Conservation (phyloP, 2,113 vertebrate species). For the Pan troglodytes region DNA sequence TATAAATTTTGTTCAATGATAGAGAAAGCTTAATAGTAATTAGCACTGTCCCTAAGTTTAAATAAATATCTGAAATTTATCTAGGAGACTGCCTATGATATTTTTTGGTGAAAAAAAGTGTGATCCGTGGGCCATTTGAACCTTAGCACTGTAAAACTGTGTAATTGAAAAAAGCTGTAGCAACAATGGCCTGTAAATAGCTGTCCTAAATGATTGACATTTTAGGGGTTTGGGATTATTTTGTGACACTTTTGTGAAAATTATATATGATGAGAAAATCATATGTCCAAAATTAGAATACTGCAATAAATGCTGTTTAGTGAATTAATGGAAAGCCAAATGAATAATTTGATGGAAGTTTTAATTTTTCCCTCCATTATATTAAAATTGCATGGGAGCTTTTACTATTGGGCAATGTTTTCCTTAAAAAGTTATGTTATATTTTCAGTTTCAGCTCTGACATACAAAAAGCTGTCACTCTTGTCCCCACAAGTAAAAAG, state of each 20-base stretch:
- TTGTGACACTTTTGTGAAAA: neutral
- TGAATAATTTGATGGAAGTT: neutral
- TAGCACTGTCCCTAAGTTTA: neutral
- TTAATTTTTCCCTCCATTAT: neutral
- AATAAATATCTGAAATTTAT: neutral
- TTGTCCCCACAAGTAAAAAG: neutral
- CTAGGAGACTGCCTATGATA: neutral
- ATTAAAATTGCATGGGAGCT: neutral
- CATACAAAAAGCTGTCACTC: neutral
- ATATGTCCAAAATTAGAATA: neutral
- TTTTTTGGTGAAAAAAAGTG: neutral
- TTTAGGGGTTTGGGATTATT: neutral
- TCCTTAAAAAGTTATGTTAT: neutral
- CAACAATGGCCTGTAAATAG: neutral
- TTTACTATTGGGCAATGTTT: neutral
- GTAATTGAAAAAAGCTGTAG: neutral
- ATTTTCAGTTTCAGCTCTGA: neutral
- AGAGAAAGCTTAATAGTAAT: neutral
- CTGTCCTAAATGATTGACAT: neutral
- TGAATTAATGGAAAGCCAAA: neutral
- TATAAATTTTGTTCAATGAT: neutral
- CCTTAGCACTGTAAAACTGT: neutral
- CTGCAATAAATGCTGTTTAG: neutral
- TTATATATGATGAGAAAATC: neutral
- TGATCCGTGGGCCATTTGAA: neutral